Evolutionary conservation across 2,888 invertebrate genomes (phyloP), one percentile per base, ranked within the genome.

Genomic region (Acheta domesticus): DNA sequence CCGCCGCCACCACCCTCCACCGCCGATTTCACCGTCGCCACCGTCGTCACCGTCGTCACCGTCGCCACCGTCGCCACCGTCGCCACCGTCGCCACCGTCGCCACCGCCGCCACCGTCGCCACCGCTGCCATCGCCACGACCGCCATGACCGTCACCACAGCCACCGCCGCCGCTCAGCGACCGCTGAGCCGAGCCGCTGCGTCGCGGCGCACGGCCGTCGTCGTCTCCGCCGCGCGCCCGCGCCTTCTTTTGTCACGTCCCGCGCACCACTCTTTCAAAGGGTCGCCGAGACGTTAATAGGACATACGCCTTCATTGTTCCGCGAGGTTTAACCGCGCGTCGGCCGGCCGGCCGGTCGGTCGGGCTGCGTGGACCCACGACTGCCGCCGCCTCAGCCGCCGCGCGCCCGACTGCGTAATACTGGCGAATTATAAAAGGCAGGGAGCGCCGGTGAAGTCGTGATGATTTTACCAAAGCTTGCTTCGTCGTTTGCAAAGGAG

Each of bases 231-330:
- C 62, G 62, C 14, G 16, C 62, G 16, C 62, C n/a, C 62, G 62
- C 62, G 16, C 16, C 62, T 62, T 62, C 62, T n/a, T 62, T 62
- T 62, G 62, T 62, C 62, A 62, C n/a, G 62, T 62, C 62, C 62
- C 16, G 14, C 16, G 62, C n/a, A 19, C 16, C n/a, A 62, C 62
- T 62, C 62, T 62, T 62, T 62, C 62, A 62, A 62, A 62, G 62
- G 62, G 62, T 19, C 16, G n/a, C 62, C 62, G 62, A 62, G n/a
- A 62, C 62, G 62, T 62, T 62, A 62, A 62, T 62, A 62, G 62
- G 62, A 62, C 62, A 62, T 62, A n/a, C 62, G 62, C 62, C 62
- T 62, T 62, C 62, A 62, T 62, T 62, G 62, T 62, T 62, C 62
- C 62, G 16, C 62, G n/a, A 14, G 16, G 62, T 62, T 62, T 62